These are phyloP conservation scores for Pelecanus crispus DNA, from an alignment of 2,113 vertebrate genomes.

Conservation along the genomic window DNA sequence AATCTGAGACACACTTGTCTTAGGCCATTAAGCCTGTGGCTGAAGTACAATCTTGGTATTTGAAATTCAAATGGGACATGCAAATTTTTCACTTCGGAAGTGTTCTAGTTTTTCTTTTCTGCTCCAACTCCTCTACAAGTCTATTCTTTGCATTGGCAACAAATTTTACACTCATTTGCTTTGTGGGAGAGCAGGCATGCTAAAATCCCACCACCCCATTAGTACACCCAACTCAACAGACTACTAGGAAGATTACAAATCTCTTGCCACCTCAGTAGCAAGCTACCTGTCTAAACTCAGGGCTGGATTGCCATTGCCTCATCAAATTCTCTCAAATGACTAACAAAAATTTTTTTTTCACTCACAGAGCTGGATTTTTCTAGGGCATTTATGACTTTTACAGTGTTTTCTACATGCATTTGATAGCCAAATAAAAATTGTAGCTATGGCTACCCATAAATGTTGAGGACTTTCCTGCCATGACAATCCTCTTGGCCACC, in stretches of 20 bases:
- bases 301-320: not conserved
- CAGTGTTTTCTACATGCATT: not conserved
- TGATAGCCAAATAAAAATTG: not conserved
- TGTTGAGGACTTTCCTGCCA: not conserved
- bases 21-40: not conserved
- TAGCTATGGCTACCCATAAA: not conserved
- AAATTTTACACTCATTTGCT: not conserved
- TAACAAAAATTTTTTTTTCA: not conserved
- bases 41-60: not conserved
- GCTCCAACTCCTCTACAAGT: not conserved
- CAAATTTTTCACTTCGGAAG: not conserved
- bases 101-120: not conserved
- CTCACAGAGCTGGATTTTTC: not conserved
- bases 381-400: not conserved
- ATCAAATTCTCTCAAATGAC: not conserved
- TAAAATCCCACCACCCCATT: not conserved
- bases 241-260: not conserved
- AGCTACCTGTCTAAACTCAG: not conserved
- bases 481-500: not conserved
- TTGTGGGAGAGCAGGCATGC: not conserved
- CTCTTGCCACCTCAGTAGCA: not conserved
- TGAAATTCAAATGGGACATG: not conserved
- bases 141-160: fast-evolving
- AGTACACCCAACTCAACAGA: not conserved
- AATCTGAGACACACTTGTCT: not conserved